phyloP scores from a whole-genome alignment of 2,113 vertebrate species.

The Gorsachius goisagi region DNA sequence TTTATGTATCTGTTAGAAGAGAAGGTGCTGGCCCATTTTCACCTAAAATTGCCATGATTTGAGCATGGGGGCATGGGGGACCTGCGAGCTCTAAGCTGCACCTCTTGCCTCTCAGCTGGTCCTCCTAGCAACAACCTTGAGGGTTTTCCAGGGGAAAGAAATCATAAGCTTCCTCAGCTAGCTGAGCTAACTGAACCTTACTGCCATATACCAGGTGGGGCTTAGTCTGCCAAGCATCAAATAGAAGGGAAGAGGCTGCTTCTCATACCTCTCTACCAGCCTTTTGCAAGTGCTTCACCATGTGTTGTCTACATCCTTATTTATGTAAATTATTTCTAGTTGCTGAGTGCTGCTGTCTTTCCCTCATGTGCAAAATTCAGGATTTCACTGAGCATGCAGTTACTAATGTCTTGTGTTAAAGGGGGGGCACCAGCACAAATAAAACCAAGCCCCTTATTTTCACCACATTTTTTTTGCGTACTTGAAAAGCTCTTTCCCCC shows the following conservation, averaged over 20 bases:
- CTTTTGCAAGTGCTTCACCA: background rate
- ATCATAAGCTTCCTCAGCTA: background rate
- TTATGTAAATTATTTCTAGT: background rate
- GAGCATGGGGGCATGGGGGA: background rate
- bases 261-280: background rate
- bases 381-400: background rate
- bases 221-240: background rate
- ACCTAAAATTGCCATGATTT: background rate
- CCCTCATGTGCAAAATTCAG: background rate
- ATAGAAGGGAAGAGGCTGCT: background rate
- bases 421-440: background rate
- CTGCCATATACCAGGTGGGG: background rate
- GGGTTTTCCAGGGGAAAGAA: background rate
- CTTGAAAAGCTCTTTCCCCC: background rate
- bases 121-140: background rate
- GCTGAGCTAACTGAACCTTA: background rate
- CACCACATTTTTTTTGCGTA: accelerated
- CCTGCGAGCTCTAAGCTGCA: background rate
- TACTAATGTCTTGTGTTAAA: background rate
- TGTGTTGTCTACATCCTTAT: background rate
- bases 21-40: background rate
- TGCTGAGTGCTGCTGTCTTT: background rate
- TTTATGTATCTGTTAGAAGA: background rate
- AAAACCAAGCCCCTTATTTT: background rate
- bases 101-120: background rate